Percentiles rank a stretch among this genome's conserved stretches.
These are phyloP conservation scores for Petromus typicus DNA, from an alignment of 2,113 vertebrate species.

Conservation along the genomic window DNA sequence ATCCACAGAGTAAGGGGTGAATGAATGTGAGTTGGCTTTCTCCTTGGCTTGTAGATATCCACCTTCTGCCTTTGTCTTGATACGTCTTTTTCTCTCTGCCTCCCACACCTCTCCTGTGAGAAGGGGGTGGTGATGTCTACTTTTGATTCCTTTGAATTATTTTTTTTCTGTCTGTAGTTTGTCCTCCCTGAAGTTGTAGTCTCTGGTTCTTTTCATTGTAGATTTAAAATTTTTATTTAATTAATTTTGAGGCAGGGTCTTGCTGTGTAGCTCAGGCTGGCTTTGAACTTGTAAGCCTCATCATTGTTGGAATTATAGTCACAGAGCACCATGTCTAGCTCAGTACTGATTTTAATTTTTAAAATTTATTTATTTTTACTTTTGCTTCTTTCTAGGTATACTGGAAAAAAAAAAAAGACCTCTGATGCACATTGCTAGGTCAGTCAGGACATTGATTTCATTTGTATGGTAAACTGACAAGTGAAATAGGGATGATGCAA, in stretches of 20 bases:
- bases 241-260: neutral
- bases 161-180: neutral
- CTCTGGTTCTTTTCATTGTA: neutral
- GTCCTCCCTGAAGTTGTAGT: neutral
- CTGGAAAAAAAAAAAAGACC: neutral
- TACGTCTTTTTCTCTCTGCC: neutral
- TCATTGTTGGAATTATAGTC: neutral
- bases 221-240: neutral
- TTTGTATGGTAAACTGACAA: neutral
- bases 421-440: neutral
- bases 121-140: neutral
- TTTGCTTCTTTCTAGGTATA: slow-evolving; percentile 28
- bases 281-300: neutral
- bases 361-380: neutral
- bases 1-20: neutral
- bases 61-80: neutral
- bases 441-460: neutral
- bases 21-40: neutral
- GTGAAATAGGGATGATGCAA: neutral
- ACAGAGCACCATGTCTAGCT: neutral
- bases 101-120: neutral
- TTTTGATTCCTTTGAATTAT: neutral
- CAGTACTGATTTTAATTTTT: neutral
- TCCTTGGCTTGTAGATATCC: neutral
- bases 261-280: neutral